Conservation (phyloP, 2,888 invertebrate species). For the Andricus quercusramuli region DNA sequence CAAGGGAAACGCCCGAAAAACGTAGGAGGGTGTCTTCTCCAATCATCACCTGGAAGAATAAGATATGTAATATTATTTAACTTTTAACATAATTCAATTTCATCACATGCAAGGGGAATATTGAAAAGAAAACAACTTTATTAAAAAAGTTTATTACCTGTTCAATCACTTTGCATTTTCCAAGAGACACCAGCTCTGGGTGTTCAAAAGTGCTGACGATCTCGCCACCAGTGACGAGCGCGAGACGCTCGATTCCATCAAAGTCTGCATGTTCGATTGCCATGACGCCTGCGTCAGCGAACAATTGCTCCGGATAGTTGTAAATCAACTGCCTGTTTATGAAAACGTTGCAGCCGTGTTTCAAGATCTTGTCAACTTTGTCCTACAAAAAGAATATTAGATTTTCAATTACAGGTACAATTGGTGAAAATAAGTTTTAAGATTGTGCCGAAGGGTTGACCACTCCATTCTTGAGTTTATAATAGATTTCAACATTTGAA, state of each 20-base stretch:
- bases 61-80: neutral
- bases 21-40: constrained; percentile 97
- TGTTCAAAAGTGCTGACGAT: constrained; percentile 99
- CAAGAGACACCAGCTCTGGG: constrained; percentile 94
- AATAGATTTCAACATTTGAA: too few relatives aligned
- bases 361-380: constrained; percentile 97
- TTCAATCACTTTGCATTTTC: constrained; percentile 96
- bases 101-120: too few relatives aligned
- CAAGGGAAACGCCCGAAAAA: constrained; percentile 96
- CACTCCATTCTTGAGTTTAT: too few relatives aligned
- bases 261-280: constrained; percentile 99
- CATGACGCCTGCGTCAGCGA: constrained; percentile 99
- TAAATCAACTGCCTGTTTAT: constrained; percentile 99
- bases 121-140: neutral
- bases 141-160: constrained; percentile 81
- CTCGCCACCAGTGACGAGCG: constrained; percentile 98
- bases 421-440: too few relatives aligned
- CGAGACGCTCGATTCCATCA: constrained; percentile 98
- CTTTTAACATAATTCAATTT: neutral
- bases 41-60: constrained; percentile 88
- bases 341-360: constrained; percentile 97
- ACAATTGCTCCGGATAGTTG: constrained; percentile 99
- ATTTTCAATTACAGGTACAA: neutral
- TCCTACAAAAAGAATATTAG: constrained; percentile 79
- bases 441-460: too few relatives aligned